Conservation (phyloP, 2,797 vertebrate species). For the Odontamblyopus lacepedii region DNA sequence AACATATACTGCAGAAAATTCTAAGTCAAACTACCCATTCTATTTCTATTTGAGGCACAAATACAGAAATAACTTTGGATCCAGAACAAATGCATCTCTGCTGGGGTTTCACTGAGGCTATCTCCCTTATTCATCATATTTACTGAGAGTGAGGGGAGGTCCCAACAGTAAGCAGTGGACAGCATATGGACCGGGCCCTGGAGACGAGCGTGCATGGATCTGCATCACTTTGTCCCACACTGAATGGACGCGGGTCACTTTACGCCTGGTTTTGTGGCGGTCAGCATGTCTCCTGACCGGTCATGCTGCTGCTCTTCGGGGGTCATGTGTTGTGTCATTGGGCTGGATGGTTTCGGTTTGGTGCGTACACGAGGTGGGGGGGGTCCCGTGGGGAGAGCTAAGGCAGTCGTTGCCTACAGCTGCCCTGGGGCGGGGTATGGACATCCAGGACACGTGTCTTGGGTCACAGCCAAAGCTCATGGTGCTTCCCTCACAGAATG, state of each 20-base stretch:
- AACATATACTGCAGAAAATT: background rate
- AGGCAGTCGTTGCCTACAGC: slow-evolving; percentile 79
- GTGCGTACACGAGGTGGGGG: slow-evolving; percentile 54
- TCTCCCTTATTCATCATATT: slow-evolving; percentile 17
- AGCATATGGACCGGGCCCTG: slow-evolving; percentile 62
- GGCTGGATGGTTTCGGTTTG: slow-evolving; percentile 50
- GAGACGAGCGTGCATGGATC: slow-evolving; percentile 45
- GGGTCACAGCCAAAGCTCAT: slow-evolving; percentile 71
- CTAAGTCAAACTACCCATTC: background rate
- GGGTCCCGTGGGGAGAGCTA: slow-evolving; percentile 74
- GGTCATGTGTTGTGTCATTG: slow-evolving; percentile 66
- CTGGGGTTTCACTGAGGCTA: slow-evolving; percentile 1
- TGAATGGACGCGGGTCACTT: slow-evolving; percentile 41
- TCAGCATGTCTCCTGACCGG: slow-evolving; percentile 58
- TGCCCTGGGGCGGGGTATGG: slow-evolving; percentile 78
- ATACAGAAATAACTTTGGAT: background rate
- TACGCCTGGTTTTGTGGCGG: slow-evolving; percentile 58
- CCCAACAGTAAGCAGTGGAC: slow-evolving; percentile 44
- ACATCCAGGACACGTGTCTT: slow-evolving; percentile 73
- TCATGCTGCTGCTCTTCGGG: slow-evolving; percentile 65
- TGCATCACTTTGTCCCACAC: slow-evolving; percentile 46
- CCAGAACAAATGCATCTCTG: slow-evolving; percentile 2
- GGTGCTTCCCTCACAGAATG: slow-evolving; percentile 47
- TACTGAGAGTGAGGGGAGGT: slow-evolving; percentile 33
- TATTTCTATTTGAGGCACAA: background rate